Percentiles rank a stretch among this genome's conserved stretches.
Conservation (phyloP, 2,888 invertebrate species). For the Eudasyphora cyanicolor region DNA sequence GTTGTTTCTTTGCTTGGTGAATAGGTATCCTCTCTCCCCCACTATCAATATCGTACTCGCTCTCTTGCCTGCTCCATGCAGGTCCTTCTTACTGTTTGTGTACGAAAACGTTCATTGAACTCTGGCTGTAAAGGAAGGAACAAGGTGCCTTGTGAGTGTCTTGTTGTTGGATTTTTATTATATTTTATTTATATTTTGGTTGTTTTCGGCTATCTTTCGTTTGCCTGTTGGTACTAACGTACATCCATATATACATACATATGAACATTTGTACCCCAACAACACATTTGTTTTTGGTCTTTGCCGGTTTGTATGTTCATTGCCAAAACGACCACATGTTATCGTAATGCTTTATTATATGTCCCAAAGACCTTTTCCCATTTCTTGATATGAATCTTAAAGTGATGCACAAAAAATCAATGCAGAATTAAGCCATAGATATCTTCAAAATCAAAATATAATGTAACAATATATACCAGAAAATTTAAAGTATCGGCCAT, state of each 20-base stretch:
- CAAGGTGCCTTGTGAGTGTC: constrained; percentile 19
- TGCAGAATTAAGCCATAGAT: no score
- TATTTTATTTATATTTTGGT: constrained; percentile 43
- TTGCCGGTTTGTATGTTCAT: no score
- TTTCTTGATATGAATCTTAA: constrained; percentile 50
- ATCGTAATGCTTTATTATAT: constrained; percentile 14
- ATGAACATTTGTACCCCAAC: no score
- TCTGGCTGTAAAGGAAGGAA: constrained; percentile 13
- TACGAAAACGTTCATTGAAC: constrained; percentile 66
- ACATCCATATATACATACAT: no score
- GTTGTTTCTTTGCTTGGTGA: constrained; percentile 12
- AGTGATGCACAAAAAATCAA: no score
- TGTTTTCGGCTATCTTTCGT: constrained; percentile 4
- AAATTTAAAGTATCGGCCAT: no score
- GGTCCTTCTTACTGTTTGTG: constrained; percentile 33
- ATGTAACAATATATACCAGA: no score
- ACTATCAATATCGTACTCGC: neutral
- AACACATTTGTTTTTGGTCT: no score
- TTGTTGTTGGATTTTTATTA: constrained; percentile 25
- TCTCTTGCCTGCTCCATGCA: no score
- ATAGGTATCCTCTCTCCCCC: neutral
- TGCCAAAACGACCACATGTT: constrained; percentile 1
- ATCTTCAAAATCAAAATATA: no score
- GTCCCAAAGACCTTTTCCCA: neutral
- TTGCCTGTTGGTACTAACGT: no score